Conservation (phyloP, 2,797 vertebrate genomes). For the Muscicapa comitata region DNA sequence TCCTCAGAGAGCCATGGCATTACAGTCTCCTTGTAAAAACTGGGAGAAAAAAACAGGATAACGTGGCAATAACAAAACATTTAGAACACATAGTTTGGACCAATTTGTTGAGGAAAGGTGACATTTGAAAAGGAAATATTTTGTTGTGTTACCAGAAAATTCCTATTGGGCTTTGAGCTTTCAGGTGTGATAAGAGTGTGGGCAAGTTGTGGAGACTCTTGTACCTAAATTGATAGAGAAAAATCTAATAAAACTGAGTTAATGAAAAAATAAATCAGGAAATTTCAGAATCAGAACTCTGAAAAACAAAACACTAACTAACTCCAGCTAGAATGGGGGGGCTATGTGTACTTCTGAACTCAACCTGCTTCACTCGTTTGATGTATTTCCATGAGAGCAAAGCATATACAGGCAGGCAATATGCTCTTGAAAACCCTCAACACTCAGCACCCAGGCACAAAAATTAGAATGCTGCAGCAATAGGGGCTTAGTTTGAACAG, state of each 20-base stretch:
- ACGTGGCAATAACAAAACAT: neutral
- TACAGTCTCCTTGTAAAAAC: neutral
- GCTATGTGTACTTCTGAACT: neutral
- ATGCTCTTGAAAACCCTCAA: neutral
- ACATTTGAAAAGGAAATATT: neutral
- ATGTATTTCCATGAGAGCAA: neutral
- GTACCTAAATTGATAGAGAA: neutral
- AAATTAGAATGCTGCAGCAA: neutral
- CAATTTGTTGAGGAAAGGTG: neutral
- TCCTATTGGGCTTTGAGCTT: neutral
- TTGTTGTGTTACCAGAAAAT: neutral
- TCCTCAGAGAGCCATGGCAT: neutral
- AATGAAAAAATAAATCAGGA: neutral
- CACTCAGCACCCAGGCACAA: neutral
- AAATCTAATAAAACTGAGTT: neutral
- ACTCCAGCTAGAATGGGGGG: neutral
- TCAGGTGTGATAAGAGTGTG: neutral
- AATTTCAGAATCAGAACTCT: neutral
- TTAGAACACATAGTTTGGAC: neutral
- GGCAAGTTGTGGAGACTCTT: neutral
- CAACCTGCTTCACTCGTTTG: neutral
- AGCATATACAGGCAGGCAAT: rapidly evolving
- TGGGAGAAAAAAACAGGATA: neutral
- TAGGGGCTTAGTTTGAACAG: neutral
- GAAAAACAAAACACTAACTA: neutral